Conservation (phyloP, 1,140 invertebrate species). For the Acyrthosiphon pisum region DNA sequence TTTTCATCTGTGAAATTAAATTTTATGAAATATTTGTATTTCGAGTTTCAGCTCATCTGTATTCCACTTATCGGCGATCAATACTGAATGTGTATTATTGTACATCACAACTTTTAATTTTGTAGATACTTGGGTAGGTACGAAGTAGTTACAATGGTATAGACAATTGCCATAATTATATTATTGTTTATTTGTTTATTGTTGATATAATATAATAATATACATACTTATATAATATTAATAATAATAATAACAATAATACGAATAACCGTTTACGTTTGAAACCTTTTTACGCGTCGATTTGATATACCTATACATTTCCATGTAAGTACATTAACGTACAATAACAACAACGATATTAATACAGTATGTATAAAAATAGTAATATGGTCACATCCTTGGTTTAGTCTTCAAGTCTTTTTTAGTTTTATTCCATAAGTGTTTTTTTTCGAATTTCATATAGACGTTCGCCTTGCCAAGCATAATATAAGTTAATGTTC, state of each 20-base stretch:
- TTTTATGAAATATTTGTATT: too few relatives aligned
- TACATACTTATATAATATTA: background rate
- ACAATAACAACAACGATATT: background rate
- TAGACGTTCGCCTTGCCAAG: background rate
- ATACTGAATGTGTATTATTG: too few relatives aligned
- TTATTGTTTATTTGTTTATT: too few relatives aligned
- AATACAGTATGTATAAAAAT: background rate
- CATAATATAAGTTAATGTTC: background rate
- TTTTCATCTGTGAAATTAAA: too few relatives aligned
- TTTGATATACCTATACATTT: background rate
- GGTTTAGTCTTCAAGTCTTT: background rate
- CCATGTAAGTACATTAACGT: background rate
- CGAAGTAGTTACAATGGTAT: too few relatives aligned
- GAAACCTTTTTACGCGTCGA: background rate
- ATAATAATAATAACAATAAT: background rate
- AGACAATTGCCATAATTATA: too few relatives aligned
- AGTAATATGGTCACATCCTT: background rate
- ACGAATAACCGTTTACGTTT: background rate
- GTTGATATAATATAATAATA: too few relatives aligned
- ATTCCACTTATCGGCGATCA: too few relatives aligned
- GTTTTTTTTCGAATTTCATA: conserved; percentile 1
- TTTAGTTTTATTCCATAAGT: background rate
- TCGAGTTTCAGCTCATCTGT: too few relatives aligned
- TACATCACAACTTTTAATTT: too few relatives aligned
- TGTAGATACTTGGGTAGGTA: too few relatives aligned